These are phyloP conservation scores for Himalopsyche japonica DNA, from an alignment of 2,888 invertebrate species.

Conservation along the genomic window DNA sequence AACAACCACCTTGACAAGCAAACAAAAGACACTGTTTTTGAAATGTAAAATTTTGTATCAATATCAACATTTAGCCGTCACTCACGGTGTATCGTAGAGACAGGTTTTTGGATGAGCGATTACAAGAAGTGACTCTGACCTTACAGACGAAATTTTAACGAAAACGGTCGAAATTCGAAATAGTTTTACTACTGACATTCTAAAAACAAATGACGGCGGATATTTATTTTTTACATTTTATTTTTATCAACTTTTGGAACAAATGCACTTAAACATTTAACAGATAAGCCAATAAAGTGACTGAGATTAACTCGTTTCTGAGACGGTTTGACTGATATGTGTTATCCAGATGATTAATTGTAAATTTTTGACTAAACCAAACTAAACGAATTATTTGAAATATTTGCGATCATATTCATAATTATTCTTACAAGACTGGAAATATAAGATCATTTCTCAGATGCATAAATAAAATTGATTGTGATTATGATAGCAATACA, in stretches of 20 bases:
- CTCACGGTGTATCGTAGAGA: conserved; percentile 3
- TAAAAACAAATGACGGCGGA: neutral
- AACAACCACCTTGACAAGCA: neutral
- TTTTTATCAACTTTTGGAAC: neutral
- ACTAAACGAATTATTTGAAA: no score
- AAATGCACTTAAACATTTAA: neutral
- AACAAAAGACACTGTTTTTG: conserved; percentile 13
- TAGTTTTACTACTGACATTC: neutral
- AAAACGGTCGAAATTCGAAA: conserved; percentile 27
- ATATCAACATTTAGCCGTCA: conserved; percentile 21
- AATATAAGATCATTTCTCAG: no score
- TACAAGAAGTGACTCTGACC: conserved; percentile 32
- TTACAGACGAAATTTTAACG: conserved; percentile 15
- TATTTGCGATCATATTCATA: no score
- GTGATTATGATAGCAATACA: no score
- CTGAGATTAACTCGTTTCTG: no score
- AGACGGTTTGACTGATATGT: neutral
- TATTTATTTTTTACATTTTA: neutral
- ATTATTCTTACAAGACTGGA: no score
- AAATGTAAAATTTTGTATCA: conserved; percentile 11
- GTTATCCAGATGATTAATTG: neutral
- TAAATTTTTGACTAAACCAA: no score
- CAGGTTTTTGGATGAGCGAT: conserved; percentile 34
- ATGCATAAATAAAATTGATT: no score
- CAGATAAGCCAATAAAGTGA: no score